Evolutionary conservation across 2,113 vertebrate genomes (phyloP), one percentile per base, ranked within the genome.

Genomic region (Phaethornis superciliosus): DNA sequence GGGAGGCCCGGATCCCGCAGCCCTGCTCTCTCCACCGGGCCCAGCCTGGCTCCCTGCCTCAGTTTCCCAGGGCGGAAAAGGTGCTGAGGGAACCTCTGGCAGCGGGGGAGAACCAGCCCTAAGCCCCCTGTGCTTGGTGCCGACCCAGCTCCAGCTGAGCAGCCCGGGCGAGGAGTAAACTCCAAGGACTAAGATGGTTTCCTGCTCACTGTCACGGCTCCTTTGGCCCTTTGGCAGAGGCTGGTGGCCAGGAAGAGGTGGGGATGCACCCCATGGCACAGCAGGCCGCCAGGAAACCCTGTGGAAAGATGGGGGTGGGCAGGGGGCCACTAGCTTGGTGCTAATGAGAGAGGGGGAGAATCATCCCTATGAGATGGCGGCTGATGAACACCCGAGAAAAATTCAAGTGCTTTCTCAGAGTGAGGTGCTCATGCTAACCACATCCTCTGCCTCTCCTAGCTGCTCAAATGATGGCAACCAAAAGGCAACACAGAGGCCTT

Each of bases 401-500:
- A 64, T 30, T 5, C 15, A 33, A 23, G 10, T n/a, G 46, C 63
- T 62, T 35, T 51, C 40, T 58, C 42, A 40, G 14, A 80, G 75
- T 4, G 12, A 78, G 42, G 28, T 81, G 63, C 30, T 81, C 0
- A 0, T 22, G n/a, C 47, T 90, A 93, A 97, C 96, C 97, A 97
- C 96, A 95, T 97, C 97, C 97, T 96, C 80, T 47, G 14, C 80
- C 76, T 63, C 23, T 32, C 35, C 62, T 19, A 1, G 0, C 59
- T 5, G 10, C 63, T 54, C 55, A 15, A 20, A 56, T 1, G 1
- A 4, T 0, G 0, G n/a, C 9, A 1, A 49, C 35, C 30, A 28
- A 9, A 82, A 40, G 56, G 74, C 0, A 0, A n/a, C 54, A 28
- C 0, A 2, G 44, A 56, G 17, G 27, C 33, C 22, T 62, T 32